Evolutionary conservation across 2,797 vertebrate genomes (phyloP).

Genomic region (Staurois parvus): DNA sequence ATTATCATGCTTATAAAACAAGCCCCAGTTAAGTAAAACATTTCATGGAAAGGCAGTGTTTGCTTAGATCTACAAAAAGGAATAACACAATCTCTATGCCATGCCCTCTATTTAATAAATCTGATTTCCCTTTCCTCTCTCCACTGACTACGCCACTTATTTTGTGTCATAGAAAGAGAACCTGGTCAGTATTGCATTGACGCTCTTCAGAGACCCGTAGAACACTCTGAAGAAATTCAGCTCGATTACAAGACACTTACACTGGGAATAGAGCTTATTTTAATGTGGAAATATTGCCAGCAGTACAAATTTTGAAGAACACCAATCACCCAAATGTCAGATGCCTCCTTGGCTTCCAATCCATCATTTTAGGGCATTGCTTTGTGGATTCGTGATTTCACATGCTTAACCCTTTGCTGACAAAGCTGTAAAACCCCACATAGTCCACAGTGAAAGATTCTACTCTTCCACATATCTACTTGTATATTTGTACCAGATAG

Average conservation of each 20-base stretch:
- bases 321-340: conserved; percentile 57
- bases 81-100: background rate
- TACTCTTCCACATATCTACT: background rate
- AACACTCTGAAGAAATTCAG: conserved; percentile 34
- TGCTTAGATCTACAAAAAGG: conserved; percentile 7
- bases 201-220: conserved; percentile 35
- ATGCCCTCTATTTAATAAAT: conserved; percentile 21
- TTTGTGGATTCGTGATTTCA: conserved; percentile 35
- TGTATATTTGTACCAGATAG: no score
- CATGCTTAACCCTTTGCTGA: conserved; percentile 43
- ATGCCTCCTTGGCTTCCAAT: conserved; percentile 48
- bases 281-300: conserved; percentile 62
- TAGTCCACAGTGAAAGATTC: background rate
- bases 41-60: background rate
- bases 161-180: conserved; percentile 27
- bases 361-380: conserved; percentile 52
- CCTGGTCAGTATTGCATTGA: conserved; percentile 33
- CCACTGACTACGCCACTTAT: conserved; percentile 19
- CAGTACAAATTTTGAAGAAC: conserved; percentile 57
- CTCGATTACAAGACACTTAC: conserved; percentile 52
- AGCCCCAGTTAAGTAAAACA: no score
- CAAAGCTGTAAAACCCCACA: background rate
- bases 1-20: no score
- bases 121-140: conserved; percentile 7
- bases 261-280: conserved; percentile 57